A percentile compares a stretch with the other conserved stretches of the same genome.
These are phyloP conservation scores for Colostygia pectinataria DNA, from an alignment of 2,888 invertebrate genomes.

Conservation along the genomic window DNA sequence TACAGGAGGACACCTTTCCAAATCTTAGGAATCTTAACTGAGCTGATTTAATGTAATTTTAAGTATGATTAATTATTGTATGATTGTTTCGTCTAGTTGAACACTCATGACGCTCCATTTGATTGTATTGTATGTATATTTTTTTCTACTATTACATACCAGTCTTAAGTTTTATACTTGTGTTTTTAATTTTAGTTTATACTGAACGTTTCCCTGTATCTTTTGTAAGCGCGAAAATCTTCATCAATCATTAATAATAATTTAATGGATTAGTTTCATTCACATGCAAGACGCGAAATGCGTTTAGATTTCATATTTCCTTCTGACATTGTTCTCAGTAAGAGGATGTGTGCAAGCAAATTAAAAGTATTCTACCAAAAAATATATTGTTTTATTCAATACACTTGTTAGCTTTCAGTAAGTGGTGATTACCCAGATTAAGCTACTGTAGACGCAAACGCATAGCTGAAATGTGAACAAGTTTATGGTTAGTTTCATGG, in stretches of 20 bases:
- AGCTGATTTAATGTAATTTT: conserved; percentile 57
- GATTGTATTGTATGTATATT: conserved; percentile 27
- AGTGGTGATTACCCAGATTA: too few relatives aligned
- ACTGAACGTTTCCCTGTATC: conserved; percentile 13
- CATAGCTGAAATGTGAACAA: too few relatives aligned
- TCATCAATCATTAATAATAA: background rate
- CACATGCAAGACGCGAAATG: background rate
- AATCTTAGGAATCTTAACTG: conserved; percentile 60
- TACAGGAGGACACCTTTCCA: conserved; percentile 62
- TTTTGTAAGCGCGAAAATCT: conserved; percentile 4
- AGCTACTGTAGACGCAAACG: too few relatives aligned
- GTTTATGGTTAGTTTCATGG: too few relatives aligned
- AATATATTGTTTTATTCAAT: conserved; percentile 18
- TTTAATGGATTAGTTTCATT: conserved; percentile 9
- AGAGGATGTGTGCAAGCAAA: conserved; percentile 81
- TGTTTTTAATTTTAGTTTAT: conserved; percentile 25
- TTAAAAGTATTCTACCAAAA: conserved; percentile 77
- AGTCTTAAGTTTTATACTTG: conserved; percentile 18
- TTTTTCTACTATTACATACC: conserved; percentile 31
- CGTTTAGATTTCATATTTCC: conserved; percentile 36
- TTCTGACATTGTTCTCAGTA: conserved; percentile 71
- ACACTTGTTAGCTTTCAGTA: too few relatives aligned
- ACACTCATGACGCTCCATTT: conserved; percentile 30
- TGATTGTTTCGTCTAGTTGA: conserved; percentile 46
- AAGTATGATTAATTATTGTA: conserved; percentile 49